These are phyloP conservation scores for Corythaixoides concolor DNA, from an alignment of 2,113 vertebrate genomes.

Conservation along the genomic window DNA sequence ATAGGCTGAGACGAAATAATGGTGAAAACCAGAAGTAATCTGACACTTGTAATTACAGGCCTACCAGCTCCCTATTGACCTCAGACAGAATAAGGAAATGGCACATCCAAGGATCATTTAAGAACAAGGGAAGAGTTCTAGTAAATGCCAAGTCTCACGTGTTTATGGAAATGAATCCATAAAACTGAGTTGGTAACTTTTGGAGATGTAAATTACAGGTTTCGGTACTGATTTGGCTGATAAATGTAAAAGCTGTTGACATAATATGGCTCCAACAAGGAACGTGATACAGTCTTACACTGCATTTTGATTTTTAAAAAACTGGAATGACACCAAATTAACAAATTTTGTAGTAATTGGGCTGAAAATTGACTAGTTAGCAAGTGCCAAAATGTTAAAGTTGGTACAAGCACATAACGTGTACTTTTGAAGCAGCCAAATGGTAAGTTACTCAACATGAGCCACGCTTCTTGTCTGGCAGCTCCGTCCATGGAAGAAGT, in stretches of 20 bases:
- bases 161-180: neutral
- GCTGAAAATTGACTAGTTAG: neutral
- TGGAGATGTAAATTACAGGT: neutral
- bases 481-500: neutral
- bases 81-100: conserved; percentile 9
- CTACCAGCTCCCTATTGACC: neutral
- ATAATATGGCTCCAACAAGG: neutral
- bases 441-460: fast-evolving
- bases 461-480: neutral
- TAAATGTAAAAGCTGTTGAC: neutral
- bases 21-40: conserved; percentile 19
- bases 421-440: neutral
- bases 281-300: neutral
- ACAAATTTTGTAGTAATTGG: neutral
- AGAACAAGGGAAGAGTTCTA: neutral
- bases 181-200: neutral
- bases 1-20: neutral
- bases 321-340: neutral
- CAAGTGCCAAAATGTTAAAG: neutral
- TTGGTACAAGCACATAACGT: neutral
- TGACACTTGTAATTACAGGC: conserved; percentile 21
- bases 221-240: conserved; percentile 8
- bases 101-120: neutral
- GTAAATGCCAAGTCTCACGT: neutral
- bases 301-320: neutral